A percentile compares a stretch with the other conserved stretches of the same genome.
These are phyloP conservation scores for Meandrina meandrites DNA, from an alignment of 92 coral and sea anemone genomes.

Conservation along the genomic window DNA sequence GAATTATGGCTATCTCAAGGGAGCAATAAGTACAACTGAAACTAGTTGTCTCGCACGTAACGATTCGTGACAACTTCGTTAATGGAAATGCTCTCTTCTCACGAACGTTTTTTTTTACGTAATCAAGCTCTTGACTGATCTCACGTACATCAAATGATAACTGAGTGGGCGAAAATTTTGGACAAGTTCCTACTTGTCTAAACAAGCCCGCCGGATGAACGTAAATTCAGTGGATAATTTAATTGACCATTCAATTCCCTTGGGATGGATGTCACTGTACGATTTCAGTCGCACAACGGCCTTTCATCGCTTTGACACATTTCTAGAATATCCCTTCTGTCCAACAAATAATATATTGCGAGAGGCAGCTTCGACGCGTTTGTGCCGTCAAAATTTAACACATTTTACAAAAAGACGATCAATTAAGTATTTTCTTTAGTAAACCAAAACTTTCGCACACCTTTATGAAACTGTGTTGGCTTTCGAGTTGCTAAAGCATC, in stretches of 20 bases:
- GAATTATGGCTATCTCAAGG: neutral
- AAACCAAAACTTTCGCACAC: neutral
- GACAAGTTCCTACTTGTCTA: conserved; percentile 27
- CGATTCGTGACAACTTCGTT: neutral
- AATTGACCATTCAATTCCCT: conserved; percentile 4
- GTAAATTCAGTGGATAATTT: conserved; percentile 6
- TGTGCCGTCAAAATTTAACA: neutral
- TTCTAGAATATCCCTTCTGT: neutral
- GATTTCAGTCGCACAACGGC: neutral
- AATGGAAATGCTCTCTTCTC: neutral
- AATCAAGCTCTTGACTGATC: neutral
- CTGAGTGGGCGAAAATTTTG: conserved; percentile 25
- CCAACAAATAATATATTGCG: neutral
- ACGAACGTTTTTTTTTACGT: neutral
- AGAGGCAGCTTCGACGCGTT: neutral
- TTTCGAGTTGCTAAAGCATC: conserved; percentile 28
- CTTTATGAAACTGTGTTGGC: conserved; percentile 4
- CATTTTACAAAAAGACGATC: neutral
- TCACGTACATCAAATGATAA: neutral
- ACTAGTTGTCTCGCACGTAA: neutral
- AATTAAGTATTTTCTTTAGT: neutral
- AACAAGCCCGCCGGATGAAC: conserved; percentile 23
- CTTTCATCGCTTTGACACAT: conserved; percentile 10
- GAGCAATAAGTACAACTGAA: neutral
- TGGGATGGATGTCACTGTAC: neutral